A percentile compares a stretch with the other conserved stretches of the same genome.
Conservation (phyloP, 2,113 vertebrate genomes). For the Festucalex cinctus region DNA sequence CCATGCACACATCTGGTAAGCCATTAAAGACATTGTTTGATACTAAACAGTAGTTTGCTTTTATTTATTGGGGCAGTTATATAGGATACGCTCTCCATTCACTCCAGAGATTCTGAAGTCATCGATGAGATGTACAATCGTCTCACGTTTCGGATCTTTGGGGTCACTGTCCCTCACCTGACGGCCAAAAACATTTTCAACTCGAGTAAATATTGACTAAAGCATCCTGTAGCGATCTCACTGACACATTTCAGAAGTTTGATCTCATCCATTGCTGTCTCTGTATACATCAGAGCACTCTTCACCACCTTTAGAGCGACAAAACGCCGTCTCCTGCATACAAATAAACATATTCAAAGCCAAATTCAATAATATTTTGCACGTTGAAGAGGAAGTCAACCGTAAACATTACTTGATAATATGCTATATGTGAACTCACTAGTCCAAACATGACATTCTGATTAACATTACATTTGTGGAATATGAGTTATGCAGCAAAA, state of each 20-base stretch:
- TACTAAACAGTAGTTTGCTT: rapidly evolving
- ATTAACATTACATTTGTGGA: too few species aligned
- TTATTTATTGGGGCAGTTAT: neutral
- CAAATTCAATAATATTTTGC: neutral
- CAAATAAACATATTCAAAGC: neutral
- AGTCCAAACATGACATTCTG: too few species aligned
- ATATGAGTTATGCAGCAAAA: too few species aligned
- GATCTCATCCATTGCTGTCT: constrained; percentile 87
- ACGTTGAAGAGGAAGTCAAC: too few species aligned
- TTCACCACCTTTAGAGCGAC: constrained; percentile 86
- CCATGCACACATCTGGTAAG: constrained; percentile 90
- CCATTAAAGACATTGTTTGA: constrained; percentile 30
- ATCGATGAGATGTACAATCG: constrained; percentile 92
- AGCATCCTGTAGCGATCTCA: constrained; percentile 23
- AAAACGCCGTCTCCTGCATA: constrained; percentile 58
- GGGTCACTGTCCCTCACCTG: constrained; percentile 93
- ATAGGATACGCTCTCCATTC: constrained; percentile 94
- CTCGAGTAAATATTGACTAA: constrained; percentile 46
- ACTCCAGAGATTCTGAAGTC: constrained; percentile 90
- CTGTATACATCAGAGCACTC: constrained; percentile 81
- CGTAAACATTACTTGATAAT: too few species aligned
- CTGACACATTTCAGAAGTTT: constrained; percentile 78
- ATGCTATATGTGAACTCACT: too few species aligned
- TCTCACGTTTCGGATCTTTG: constrained; percentile 86
- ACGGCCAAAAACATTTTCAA: neutral